phyloP scores from a whole-genome alignment of 1,140 invertebrate genomes.

The Ooceraea biroi region DNA sequence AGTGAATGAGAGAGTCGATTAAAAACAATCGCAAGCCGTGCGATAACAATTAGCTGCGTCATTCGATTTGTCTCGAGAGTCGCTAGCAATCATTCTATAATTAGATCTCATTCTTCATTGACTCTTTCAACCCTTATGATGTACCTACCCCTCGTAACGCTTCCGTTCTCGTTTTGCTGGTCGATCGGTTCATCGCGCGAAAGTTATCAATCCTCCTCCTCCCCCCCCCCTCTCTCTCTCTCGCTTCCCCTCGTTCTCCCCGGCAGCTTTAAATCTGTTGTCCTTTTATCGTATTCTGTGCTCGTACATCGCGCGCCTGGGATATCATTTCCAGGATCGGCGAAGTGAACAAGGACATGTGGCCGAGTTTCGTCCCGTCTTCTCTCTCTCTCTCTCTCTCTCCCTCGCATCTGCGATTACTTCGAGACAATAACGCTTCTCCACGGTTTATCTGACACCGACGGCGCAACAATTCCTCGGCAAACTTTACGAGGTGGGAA shows the following conservation, averaged over 20 bases:
- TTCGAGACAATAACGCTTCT: constrained; percentile 65
- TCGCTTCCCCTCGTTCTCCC: background rate
- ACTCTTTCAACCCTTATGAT: constrained; percentile 47
- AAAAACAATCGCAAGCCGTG: background rate
- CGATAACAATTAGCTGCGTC: constrained; percentile 22
- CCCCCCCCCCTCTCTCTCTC: constrained; percentile 12
- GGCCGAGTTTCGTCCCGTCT: constrained; percentile 45
- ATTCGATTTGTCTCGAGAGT: background rate
- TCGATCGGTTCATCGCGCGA: constrained; percentile 2
- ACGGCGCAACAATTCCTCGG: constrained; percentile 62
- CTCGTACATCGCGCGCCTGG: background rate
- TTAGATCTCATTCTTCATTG: constrained; percentile 33
- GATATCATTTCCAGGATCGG: constrained; percentile 36
- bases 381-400: constrained; percentile 29
- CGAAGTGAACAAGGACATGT: constrained; percentile 16
- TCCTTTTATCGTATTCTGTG: constrained; percentile 1
- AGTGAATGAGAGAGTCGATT: constrained; percentile 12
- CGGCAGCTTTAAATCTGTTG: background rate
- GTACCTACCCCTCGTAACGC: background rate
- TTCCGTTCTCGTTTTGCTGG: background rate
- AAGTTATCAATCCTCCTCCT: constrained; percentile 10
- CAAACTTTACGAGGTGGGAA: constrained; percentile 56
- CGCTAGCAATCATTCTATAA: background rate
- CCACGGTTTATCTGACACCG: constrained; percentile 64
- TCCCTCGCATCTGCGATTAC: constrained; percentile 54